Conservation (phyloP, 2,888 invertebrate species). For the Mellilla xanthometata region DNA sequence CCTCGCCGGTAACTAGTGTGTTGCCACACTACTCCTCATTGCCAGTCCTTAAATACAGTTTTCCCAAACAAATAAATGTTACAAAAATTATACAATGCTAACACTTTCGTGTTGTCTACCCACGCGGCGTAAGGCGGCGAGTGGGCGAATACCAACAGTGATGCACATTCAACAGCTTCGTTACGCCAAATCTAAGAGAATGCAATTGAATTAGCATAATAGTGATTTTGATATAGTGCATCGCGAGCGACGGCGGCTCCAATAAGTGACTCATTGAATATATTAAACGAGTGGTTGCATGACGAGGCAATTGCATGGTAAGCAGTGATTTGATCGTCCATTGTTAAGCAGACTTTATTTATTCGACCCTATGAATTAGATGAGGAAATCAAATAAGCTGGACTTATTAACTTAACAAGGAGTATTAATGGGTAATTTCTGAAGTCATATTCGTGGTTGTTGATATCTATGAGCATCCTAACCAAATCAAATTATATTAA, state of each 20-base stretch:
- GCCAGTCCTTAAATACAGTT: too few relatives aligned
- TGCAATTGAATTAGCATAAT: constrained; percentile 49
- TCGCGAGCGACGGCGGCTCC: constrained; percentile 24
- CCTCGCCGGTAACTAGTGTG: too few relatives aligned
- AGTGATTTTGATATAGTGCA: constrained; percentile 30
- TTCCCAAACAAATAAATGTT: too few relatives aligned
- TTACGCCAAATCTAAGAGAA: constrained; percentile 51
- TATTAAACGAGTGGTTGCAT: constrained; percentile 35
- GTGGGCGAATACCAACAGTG: constrained; percentile 67
- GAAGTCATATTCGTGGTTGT: too few relatives aligned
- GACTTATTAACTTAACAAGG: constrained; percentile 13
- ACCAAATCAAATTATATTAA: too few relatives aligned
- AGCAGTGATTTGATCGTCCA: constrained; percentile 38
- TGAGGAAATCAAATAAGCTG: constrained; percentile 9
- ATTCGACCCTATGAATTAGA: constrained; percentile 24
- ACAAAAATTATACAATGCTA: too few relatives aligned
- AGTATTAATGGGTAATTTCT: not conserved
- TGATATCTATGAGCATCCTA: too few relatives aligned
- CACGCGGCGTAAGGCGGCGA: constrained; percentile 41
- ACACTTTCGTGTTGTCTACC: constrained; percentile 36
- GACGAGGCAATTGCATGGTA: constrained; percentile 35
- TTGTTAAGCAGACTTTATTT: constrained; percentile 33
- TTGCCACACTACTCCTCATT: too few relatives aligned
- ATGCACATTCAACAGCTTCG: constrained; percentile 50
- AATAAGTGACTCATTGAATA: constrained; percentile 41